Base-by-base conservation (phyloP, 2,888 invertebrate genomes). In the Aspidiotus destructor region DNA sequence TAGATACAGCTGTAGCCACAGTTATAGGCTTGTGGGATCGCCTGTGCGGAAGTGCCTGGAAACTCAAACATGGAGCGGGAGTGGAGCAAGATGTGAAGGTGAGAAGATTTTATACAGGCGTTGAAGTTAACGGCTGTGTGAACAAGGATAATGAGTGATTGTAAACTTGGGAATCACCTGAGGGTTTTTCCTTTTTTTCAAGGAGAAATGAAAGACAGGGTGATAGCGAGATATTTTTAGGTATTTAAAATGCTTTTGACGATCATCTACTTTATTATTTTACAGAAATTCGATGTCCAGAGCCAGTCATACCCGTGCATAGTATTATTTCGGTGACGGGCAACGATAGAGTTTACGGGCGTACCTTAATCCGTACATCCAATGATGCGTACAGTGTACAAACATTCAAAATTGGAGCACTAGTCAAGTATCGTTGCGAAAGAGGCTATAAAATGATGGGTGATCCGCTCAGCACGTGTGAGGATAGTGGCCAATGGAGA, bases 371-470 rank as follows among this genome's bases (percentile, higher is more conserved):
- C 72, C 81, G 88, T 54, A 91, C 91, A 0, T 79, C 85, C 0
- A 88, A 87, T 63, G 84, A 83, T 70, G 81, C 82, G 3, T 76
- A 82, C 2, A 84, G 83, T 10, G 81, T 87, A 0, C 86, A 87
- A 70, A 88, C 90, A 0, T 92, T 90, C 78, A 88, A 89, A 75
- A 89, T 92, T 72, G 89, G 90, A 0, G 89, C 92, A 0, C 79
- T 91, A 16, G 88, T 89, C 1, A 92, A 92, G 76, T 94, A 93
- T 76, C 82, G 92, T 16, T 94, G 94, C 75, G 92, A 92, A 75
- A 79, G 92, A 69, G 93, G 93, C 0, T 92, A 92, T 78, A 90
- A 90, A 78, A 71, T 72, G 16, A 60, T 69, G 1, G 93, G 92
- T 0, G 89, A 89, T 75, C 88, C 90, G 61, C 77, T 92, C 57